A percentile compares a stretch with the other conserved stretches of the same genome.
These are phyloP conservation scores for Osmoderma eremita DNA, from an alignment of 2,888 invertebrate species.

Conservation along the genomic window DNA sequence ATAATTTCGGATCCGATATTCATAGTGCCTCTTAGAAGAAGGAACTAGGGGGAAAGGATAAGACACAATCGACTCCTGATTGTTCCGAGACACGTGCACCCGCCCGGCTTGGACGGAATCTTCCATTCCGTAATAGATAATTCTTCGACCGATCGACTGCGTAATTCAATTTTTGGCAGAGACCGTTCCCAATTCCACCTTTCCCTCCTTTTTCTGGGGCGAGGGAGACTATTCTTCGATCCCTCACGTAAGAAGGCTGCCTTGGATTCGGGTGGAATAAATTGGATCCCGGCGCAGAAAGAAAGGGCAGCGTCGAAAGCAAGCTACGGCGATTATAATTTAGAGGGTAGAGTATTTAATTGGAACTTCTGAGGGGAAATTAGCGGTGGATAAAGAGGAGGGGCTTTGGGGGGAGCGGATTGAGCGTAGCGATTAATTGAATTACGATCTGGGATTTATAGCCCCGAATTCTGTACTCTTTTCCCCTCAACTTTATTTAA, in stretches of 20 bases:
- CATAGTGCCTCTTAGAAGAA: no score
- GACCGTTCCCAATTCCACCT: background rate
- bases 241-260: conserved; percentile 8
- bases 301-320: background rate
- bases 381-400: conserved; percentile 3
- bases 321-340: conserved; percentile 10
- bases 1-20: no score
- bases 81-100: conserved; percentile 22
- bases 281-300: conserved; percentile 1
- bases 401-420: background rate
- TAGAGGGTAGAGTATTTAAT: conserved; percentile 11
- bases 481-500: no score
- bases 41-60: no score
- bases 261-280: conserved; percentile 9
- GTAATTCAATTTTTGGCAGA: conserved; percentile 24
- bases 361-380: conserved; percentile 11
- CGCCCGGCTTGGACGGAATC: background rate
- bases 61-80: conserved; percentile 5
- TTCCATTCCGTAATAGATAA: conserved; percentile 25
- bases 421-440: conserved; percentile 10
- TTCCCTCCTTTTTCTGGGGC: background rate
- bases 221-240: conserved; percentile 7
- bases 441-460: conserved; percentile 12
- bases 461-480: no score
- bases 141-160: conserved; percentile 22